Base-by-base conservation (phyloP, 2,888 invertebrate species). In the Endotricha flammealis region DNA sequence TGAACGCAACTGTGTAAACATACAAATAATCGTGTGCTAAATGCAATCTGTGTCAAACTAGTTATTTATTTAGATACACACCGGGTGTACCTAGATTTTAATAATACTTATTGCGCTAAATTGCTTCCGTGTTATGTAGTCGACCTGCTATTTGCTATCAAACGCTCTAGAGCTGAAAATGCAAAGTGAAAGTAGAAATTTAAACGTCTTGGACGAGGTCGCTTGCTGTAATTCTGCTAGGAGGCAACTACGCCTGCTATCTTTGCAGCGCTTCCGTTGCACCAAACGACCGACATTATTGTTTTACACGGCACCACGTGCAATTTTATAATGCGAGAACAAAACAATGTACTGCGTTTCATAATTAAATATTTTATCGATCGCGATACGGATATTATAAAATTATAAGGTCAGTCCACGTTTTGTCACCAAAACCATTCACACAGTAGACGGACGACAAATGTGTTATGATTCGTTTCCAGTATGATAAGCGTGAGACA, bases 401-500 rank as follows among this genome's bases (percentile, higher is more conserved):
- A 28, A 31, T 31, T 29, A 3, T 22, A 10, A 22, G 28, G 23
- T 28, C 36, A 7, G n/a, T 24, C 23, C 5, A 8, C 20, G 7
- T 40, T 39, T 40, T 23, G 32, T 23, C 44, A 43, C 44, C 45
- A 38, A 41, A 12, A 27, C 12, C 13, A 31, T 12, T 25, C 32
- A 3, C 23, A 7, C 12, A 12, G 9, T 12, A 39, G 33, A 40
- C 38, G 38, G 37, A 36, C 33, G 37, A 39, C 32, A 38, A 44
- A 42, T 36, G 36, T 36, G 39, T 41, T 38, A 40, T 36, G 37
- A 23, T 48, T 48, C 55, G 57, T 64, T 64, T 59, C 62, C 53
- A 53, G 45, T 49, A 43, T 50, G 70, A 76, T 75, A 75, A 68
- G 54, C 54, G 45, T 56, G 57, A 58, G 61, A 58, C 74, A 75